Evolutionary conservation across 2,888 invertebrate species (phyloP), one percentile per base, ranked within the genome.

Genomic region (Eristalis arbustorum): DNA sequence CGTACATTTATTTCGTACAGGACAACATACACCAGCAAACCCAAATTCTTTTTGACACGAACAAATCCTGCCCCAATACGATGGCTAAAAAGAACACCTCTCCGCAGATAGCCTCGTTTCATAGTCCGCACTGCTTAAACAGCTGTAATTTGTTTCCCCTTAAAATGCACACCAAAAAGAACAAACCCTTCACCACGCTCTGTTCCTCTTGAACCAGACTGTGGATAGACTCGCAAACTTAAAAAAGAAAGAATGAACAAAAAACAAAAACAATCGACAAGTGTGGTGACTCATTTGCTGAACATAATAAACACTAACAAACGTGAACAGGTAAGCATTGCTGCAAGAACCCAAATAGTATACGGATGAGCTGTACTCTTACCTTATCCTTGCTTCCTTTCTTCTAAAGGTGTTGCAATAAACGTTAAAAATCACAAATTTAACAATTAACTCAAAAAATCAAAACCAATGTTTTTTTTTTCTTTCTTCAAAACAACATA

Each of bases 321-420:
- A 71, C 14, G 59, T 37, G 42, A 87, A 37, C 49, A 22, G 34
- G 42, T 23, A 83, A 83, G 87, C 87, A 79, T 83, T 83, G 67
- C 62, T 78, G 71, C 75, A 72, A 71, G 49, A 79, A 75, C 74
- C 78, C 78, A 75, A 31, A 8, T 49, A 59, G 13, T 57, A 67
- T 56, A 57, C 77, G 74, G 67, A 88, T 89, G 88, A 89, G 89
- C 89, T 89, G 85, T 88, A 84, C 89, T 91, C 96, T 95, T 95
- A 96, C 96, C 96, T 96, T 96, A 93, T 97, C 96, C 93, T 96
- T 95, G 94, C 96, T 96, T 94, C 96, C 96, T 94, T 96, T 96
- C 95, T 96, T 97, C 96, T 96, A 95, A 90, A 92, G 91, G 91
- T 89, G 93, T 87, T 79, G 87, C 87, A 83, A 87, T 83, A 87